phyloP scores from a whole-genome alignment of 35 echinoderm and acorn worm species.

The Apostichopus californicus region DNA sequence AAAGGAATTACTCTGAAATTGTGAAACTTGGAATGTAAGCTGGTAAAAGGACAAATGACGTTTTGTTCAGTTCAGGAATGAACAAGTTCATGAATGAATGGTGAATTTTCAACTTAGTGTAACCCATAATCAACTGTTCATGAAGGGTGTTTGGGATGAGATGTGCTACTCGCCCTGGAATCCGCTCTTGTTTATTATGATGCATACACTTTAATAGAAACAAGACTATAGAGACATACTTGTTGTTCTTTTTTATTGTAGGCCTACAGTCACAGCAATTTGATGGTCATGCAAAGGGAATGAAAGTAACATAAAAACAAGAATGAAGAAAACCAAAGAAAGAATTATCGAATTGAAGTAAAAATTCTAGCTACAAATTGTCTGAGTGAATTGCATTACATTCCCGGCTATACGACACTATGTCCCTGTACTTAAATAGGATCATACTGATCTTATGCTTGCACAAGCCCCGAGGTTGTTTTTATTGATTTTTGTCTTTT shows the following conservation, averaged over 20 bases:
- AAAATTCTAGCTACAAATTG: constrained; percentile 17
- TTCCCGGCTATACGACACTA: constrained; percentile 46
- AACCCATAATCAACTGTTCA: too few species aligned
- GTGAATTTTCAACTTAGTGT: too few species aligned
- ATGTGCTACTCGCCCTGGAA: too few species aligned
- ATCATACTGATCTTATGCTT: constrained; percentile 22
- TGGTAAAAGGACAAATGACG: too few species aligned
- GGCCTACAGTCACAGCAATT: constrained; percentile 32
- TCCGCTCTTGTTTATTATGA: too few species aligned
- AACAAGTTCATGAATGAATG: too few species aligned
- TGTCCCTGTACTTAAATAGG: constrained; percentile 17
- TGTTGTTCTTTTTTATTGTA: neutral
- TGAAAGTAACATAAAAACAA: neutral
- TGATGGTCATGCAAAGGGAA: constrained; percentile 14
- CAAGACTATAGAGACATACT: neutral
- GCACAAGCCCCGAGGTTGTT: constrained; percentile 42
- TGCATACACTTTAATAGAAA: too few species aligned
- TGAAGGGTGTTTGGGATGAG: too few species aligned
- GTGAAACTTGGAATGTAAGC: too few species aligned
- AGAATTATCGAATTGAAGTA: neutral
- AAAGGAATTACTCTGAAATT: too few species aligned
- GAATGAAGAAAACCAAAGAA: neutral
- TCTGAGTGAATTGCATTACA: constrained; percentile 38
- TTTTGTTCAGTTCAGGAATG: too few species aligned
- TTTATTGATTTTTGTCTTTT: constrained; percentile 11